Base-by-base conservation (phyloP, 2,797 vertebrate species). In the Pipistrellus kuhlii region DNA sequence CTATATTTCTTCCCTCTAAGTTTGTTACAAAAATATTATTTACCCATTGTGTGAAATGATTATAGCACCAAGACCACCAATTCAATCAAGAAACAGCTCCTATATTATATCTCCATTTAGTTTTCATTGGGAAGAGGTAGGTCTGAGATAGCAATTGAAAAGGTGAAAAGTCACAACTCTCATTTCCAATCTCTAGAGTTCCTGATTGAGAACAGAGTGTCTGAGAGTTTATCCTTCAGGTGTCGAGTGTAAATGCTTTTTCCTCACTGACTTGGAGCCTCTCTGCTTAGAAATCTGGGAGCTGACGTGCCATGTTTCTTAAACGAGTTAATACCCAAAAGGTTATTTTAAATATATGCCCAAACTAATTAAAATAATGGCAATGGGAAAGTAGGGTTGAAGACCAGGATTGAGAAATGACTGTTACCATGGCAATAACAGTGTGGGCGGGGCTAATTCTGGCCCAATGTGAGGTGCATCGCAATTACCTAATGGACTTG, bases 281-380 rank as follows among this genome's bases (percentile, higher is more conserved):
- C 9, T 85, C 13, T 35, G 38, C 69, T 88, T 78, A 48, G 53
- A 78, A 86, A 88, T 69, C 5, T 66, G 59, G 7, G 64, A 80
- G 71, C 9, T 51, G 18, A 62, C 8, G 7, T 8, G 21, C 57
- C 25, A 11, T 48, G 10, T 62, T 93, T 94, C 41, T 75, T 32
- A 75, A 93, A 85, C 30, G 20, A 82, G 17, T 59, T 53, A 69
- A 95, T 53, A 85, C 23, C 30, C 44, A 41, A 64, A 32, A 89
- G 10, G 1, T 77, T 91, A 88, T 89, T 94, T 90, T 85, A 76
- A 91, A 77, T 64, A 76, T 18, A 32, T 20, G 76, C 8, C 21
- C 38, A 93, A 55, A 32, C 44, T 77, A 57, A 91, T 62, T 76
- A 80, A 89, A 81, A 75, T 73, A 82, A 82, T 76, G 35, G 48